phyloP scores from a whole-genome alignment of 1,140 invertebrate species.

The Wasmannia auropunctata region DNA sequence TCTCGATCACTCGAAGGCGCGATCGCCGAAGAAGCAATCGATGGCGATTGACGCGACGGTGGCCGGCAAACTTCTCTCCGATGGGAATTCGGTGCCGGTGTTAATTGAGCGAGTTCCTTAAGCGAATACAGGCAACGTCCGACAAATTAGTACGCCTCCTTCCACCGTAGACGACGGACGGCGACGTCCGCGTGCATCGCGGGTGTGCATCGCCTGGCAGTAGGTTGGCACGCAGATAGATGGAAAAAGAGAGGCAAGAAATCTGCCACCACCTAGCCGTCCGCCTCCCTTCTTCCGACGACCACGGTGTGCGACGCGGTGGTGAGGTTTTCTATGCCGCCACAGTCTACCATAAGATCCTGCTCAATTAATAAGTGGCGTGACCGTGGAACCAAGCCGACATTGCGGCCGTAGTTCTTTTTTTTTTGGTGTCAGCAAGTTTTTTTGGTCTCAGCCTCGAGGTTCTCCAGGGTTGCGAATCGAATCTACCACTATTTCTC shows the following conservation, averaged over 20 bases:
- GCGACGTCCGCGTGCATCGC: not conserved
- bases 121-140: slow-evolving; percentile 51
- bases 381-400: slow-evolving; percentile 26
- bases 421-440: not conserved
- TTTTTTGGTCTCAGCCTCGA: too few species aligned
- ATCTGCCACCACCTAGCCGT: slow-evolving; percentile 66
- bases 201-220: not conserved
- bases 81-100: slow-evolving; percentile 44
- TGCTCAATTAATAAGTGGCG: slow-evolving; percentile 77
- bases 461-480: not conserved
- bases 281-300: slow-evolving; percentile 64
- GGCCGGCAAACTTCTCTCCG: not conserved
- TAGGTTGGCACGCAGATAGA: slow-evolving; percentile 58
- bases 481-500: not conserved
- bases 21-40: not conserved
- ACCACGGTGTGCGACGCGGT: slow-evolving; percentile 40
- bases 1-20: slow-evolving; percentile 11
- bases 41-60: not conserved
- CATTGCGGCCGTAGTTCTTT: not conserved
- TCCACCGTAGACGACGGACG: slow-evolving; percentile 21
- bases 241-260: slow-evolving; percentile 77
- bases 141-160: slow-evolving; percentile 64
- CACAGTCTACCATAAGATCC: slow-evolving; percentile 77
- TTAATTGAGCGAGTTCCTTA: slow-evolving; percentile 42
- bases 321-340: slow-evolving; percentile 58